Evolutionary conservation across 2,888 invertebrate genomes (phyloP).

Genomic region (Agonum fuliginosum): DNA sequence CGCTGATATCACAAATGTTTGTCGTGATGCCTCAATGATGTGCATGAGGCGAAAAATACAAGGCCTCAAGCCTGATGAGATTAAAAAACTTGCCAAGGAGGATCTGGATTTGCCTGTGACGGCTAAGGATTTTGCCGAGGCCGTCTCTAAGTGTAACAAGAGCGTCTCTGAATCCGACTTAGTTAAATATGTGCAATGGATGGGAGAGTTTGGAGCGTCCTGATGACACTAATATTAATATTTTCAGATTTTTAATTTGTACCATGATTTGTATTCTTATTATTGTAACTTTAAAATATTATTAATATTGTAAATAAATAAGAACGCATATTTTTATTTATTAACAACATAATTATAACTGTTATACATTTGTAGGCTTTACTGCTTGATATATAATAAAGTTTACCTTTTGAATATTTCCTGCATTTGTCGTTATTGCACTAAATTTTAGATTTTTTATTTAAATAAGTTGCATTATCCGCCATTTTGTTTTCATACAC

Average conservation of each 20-base stretch:
- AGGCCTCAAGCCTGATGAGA: slow-evolving; percentile 95
- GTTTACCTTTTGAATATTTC: too few relatives aligned
- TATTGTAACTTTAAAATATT: slow-evolving; percentile 11
- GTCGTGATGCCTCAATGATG: slow-evolving; percentile 99
- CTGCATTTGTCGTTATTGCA: too few relatives aligned
- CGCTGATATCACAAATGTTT: slow-evolving; percentile 99
- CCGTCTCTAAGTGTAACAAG: slow-evolving; percentile 94
- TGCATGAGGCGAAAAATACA: slow-evolving; percentile 96
- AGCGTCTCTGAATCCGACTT: slow-evolving; percentile 96
- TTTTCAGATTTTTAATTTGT: not conserved
- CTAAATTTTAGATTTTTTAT: too few relatives aligned
- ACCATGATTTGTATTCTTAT: not conserved
- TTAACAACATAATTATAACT: too few relatives aligned
- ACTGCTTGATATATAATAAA: too few relatives aligned
- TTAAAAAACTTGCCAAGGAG: slow-evolving; percentile 94
- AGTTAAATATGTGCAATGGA: slow-evolving; percentile 97
- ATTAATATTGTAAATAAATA: not conserved
- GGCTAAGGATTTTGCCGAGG: slow-evolving; percentile 92
- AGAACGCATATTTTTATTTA: too few relatives aligned
- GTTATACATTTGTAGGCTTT: too few relatives aligned
- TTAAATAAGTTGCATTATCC: too few relatives aligned
- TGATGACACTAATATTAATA: slow-evolving; percentile 74
- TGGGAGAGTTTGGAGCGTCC: slow-evolving; percentile 96
- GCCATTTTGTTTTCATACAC: too few relatives aligned
- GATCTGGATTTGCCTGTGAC: slow-evolving; percentile 96